phyloP scores from a whole-genome alignment of 2,888 invertebrate species.

The Crematogaster levior region DNA sequence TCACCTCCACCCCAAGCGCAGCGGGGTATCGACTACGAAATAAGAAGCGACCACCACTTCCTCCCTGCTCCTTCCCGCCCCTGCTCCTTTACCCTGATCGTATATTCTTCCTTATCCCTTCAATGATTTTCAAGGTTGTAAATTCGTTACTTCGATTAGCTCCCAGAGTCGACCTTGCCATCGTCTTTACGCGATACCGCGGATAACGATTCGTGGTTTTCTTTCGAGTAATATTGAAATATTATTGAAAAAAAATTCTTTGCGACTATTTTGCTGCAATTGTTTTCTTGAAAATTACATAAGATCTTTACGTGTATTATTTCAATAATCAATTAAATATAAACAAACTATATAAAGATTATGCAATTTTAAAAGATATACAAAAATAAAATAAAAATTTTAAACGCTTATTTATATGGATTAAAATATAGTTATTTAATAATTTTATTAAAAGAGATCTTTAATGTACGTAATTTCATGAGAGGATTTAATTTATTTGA shows the following conservation, averaged over 20 bases:
- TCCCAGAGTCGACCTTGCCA: slow-evolving; percentile 13
- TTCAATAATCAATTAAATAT: not conserved
- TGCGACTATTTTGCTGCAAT: not conserved
- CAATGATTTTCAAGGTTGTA: slow-evolving; percentile 5
- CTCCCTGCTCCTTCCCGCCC: slow-evolving; percentile 44
- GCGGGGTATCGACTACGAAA: slow-evolving; percentile 79
- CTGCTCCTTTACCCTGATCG: slow-evolving; percentile 30
- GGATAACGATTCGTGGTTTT: not conserved
- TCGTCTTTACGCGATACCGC: slow-evolving; percentile 1
- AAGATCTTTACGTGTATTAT: not conserved
- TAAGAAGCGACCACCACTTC: slow-evolving; percentile 70
- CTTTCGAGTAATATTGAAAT: not conserved
- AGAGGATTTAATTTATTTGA: not conserved
- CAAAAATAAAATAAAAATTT: not conserved
- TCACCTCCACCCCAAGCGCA: slow-evolving; percentile 80
- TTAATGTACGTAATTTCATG: not conserved
- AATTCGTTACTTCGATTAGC: slow-evolving; percentile 36
- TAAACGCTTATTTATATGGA: not conserved
- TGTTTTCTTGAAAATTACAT: not conserved
- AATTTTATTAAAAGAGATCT: not conserved
- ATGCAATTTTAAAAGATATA: not conserved
- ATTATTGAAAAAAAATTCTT: not conserved
- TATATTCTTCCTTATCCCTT: slow-evolving; percentile 52
- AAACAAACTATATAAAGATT: not conserved
- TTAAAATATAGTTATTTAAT: not conserved